Evolutionary conservation across 1,140 invertebrate genomes (phyloP), one percentile per base, ranked within the genome.

Genomic region (Heliconius himera): DNA sequence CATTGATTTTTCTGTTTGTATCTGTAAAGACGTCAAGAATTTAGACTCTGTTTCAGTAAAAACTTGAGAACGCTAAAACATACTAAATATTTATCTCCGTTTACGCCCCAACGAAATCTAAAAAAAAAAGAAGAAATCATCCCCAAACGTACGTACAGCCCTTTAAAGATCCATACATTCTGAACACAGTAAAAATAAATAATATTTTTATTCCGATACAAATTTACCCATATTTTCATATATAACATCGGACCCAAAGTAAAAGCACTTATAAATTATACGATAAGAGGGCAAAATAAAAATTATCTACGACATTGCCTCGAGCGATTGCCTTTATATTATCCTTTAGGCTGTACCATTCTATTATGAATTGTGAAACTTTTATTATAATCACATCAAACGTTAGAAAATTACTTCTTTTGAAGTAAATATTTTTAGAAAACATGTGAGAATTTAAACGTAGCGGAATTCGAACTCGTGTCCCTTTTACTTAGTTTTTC

Each of bases 261-360:
- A 72, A 75, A 79, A 70, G 74, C 70, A 74, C 51, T 80, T 73
- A 80, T 80, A 80, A 77, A 80, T 80, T 80, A 80, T 80, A 77
- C 71, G 79, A 80, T 80, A 80, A 80, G 79, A 71, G 56, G 71
- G 16, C 41, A 73, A 78, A 78, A 56, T 73, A 78, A 76, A 76
- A 73, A 73, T 73, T 76, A 76, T 77, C 74, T 77, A 70, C 70
- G 75, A 77, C 70, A 71, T 73, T 20, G 79, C 79, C 71, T 74
- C 54, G 41, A 60, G 79, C 79, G 41, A 74, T 54, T 60, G 79
- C 74, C 76, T 73, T 56, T 77, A 66, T 66, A 66, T 26, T 29
- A 73, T 78, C 49, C 76, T 73, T 54, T 71, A 49, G 76, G 76
- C 70, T 73, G 29, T 60, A 56, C 36, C 76, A 73, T 73, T 78